Conservation (phyloP, 2,797 vertebrate genomes). For the Cottoperca gobio region DNA sequence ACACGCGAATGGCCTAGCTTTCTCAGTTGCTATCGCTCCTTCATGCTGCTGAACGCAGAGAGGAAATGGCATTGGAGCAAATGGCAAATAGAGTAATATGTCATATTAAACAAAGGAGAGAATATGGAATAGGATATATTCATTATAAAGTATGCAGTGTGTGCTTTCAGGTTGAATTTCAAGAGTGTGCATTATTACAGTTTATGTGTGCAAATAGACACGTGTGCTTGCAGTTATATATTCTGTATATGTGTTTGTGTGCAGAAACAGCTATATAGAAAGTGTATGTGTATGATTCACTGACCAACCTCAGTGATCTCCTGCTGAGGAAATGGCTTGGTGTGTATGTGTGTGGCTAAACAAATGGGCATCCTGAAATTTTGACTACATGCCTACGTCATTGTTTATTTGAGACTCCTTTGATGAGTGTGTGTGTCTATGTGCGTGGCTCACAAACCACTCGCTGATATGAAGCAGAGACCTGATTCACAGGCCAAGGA, state of each 20-base stretch:
- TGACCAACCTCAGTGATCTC: background rate
- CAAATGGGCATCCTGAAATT: conserved; percentile 13
- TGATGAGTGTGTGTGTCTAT: conserved; percentile 7
- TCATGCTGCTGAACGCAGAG: background rate
- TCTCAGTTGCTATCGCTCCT: background rate
- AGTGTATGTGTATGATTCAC: background rate
- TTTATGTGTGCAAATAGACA: background rate
- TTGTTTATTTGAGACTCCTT: conserved; percentile 1
- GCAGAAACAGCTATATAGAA: background rate
- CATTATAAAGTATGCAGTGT: background rate
- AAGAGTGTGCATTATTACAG: background rate
- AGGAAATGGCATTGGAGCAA: background rate
- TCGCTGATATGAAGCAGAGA: conserved; percentile 9
- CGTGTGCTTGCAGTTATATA: background rate
- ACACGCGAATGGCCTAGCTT: background rate
- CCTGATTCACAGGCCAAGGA: background rate
- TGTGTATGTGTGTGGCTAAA: conserved; percentile 11
- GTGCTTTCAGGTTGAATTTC: background rate
- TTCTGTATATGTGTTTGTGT: background rate
- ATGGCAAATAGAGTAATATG: background rate
- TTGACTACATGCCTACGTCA: background rate
- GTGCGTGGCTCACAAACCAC: conserved; percentile 1
- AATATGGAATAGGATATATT: background rate
- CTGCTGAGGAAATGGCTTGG: conserved; percentile 10
- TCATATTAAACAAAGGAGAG: conserved; percentile 8